Percentiles rank a stretch among this genome's conserved stretches.
phyloP scores from a whole-genome alignment of 2,888 invertebrate genomes.

The Eupithecia pulchellata region DNA sequence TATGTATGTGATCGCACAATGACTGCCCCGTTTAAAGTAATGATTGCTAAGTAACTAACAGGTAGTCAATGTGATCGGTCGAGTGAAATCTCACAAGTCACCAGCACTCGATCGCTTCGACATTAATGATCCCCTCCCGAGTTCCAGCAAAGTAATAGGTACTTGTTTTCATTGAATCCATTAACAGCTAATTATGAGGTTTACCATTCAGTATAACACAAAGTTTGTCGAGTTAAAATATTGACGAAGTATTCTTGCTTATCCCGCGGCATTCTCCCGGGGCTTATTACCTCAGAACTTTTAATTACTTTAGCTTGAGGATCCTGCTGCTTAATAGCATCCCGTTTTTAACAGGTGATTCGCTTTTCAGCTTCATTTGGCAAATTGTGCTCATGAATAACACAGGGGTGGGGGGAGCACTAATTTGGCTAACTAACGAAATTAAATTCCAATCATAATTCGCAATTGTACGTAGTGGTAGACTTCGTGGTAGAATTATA shows the following conservation, averaged over 20 bases:
- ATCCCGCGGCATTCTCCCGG: conserved; percentile 44
- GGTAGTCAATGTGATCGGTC: background rate
- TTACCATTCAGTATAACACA: conserved; percentile 52
- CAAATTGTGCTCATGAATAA: conserved; percentile 17
- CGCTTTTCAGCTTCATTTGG: conserved; percentile 48
- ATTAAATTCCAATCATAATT: conserved; percentile 1
- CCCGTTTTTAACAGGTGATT: conserved; percentile 51
- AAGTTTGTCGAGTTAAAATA: conserved; percentile 57
- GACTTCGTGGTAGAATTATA: background rate
- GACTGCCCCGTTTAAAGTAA: background rate
- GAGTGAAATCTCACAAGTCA: conserved; percentile 37
- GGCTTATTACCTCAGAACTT: conserved; percentile 59
- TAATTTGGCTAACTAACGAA: background rate
- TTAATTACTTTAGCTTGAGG: conserved; percentile 69
- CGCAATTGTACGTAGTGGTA: background rate
- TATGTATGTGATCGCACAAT: background rate
- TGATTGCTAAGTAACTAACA: background rate
- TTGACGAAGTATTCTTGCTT: conserved; percentile 57
- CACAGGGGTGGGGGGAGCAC: background rate
- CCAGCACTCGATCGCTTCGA: conserved; percentile 34
- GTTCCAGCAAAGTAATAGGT: conserved; percentile 38
- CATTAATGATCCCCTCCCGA: conserved; percentile 42
- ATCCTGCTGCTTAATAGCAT: conserved; percentile 61
- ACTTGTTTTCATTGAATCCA: conserved; percentile 50
- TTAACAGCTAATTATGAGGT: conserved; percentile 52